Evolutionary conservation across 2,888 invertebrate genomes (phyloP), one percentile per base, ranked within the genome.

Genomic region (Cephonodes hylas): DNA sequence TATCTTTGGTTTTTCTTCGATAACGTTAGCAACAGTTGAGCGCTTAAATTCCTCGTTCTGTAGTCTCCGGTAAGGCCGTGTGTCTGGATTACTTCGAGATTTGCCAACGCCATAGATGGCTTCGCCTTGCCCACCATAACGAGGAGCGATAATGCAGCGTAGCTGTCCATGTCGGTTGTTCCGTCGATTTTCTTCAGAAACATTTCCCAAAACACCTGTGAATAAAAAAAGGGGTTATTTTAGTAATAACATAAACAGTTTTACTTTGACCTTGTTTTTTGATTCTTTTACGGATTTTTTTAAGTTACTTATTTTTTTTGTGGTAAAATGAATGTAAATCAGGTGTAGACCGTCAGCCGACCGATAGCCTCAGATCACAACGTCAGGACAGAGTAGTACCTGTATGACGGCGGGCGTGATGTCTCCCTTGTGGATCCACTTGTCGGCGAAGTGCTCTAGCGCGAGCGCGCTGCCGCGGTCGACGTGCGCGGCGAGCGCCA

Each of bases 191-290:
- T 95, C 74, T 96, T 93, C 0, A 96, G 94, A 79, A 97, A 97
- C 75, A 95, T 95, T 84, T 97, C 96, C 96, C 97, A 98, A 64
- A 98, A 91, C 10, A 96, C 94, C 93, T 97, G 90, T 23, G 25
- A 60, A 61, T 5, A 20, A 27, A 3, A 15, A 5, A 7, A n/a
- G 13, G 42, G 1, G 42, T 10, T 8, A 6, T 34, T 8, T 0
- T 6, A 22, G 38, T 2, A 20, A 20, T 44, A 10, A 20, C n/a
- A n/a, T n/a, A n/a, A n/a, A n/a, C n/a, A n/a, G n/a, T n/a, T n/a
- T n/a, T n/a, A n/a, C n/a, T n/a, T n/a, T n/a, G n/a, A n/a, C n/a
- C n/a, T n/a, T n/a, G n/a, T n/a, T n/a, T n/a, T n/a, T n/a, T n/a
- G n/a, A n/a, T n/a, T n/a, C n/a, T n/a, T n/a, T n/a, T n/a, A n/a